Base-by-base conservation (phyloP, 2,888 invertebrate species). In the Drosophila engyochracea region DNA sequence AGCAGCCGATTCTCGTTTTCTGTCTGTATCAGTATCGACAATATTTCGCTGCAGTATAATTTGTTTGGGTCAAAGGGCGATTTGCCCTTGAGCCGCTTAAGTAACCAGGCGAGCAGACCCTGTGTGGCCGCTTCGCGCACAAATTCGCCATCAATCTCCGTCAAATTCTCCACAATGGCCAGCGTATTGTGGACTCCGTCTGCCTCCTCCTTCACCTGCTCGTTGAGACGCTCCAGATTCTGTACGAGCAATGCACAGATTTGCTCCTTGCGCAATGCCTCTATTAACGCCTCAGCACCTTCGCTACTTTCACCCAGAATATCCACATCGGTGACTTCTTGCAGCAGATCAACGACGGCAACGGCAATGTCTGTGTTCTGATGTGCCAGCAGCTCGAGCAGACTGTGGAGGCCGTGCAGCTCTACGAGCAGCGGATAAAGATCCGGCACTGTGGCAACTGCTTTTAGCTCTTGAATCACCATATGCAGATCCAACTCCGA, bases 271-370 rank as follows among this genome's bases (percentile, higher is more conserved):
- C 98, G 94, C 76, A 99, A 93, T 0, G 97, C 96, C 91, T 97
- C 97, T 60, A 99, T 96, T 25, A 99, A 94, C 12, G 96, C 95
- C 81, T 97, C 97, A 0, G 98, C 97, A 2, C 98, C 98, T 82
- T 98, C 98, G 79, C 97, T 97, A 92, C 97, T 98, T 93, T 99
- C 99, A 9, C 92, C 93, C n/a, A 99, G 94, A 79, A 98, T 98
- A 92, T 99, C 99, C 4, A 98, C 97, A 94, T 99, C 99, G 4
- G 99, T 98, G 62, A 99, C 94, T 93, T 99, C 99, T 95, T 97
- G 95, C 19, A 95, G 77, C 57, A 95, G 93, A 92, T 95, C 95
- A 30, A 95, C 94, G 10, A 94, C 94, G 1, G 94, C 94, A 5
- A 93, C 93, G 3, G 93, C 89, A 30, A 94, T 91, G 71, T 93